Base-by-base conservation (phyloP, 2,797 vertebrate species). In the Aselliscus stoliczkanus region DNA sequence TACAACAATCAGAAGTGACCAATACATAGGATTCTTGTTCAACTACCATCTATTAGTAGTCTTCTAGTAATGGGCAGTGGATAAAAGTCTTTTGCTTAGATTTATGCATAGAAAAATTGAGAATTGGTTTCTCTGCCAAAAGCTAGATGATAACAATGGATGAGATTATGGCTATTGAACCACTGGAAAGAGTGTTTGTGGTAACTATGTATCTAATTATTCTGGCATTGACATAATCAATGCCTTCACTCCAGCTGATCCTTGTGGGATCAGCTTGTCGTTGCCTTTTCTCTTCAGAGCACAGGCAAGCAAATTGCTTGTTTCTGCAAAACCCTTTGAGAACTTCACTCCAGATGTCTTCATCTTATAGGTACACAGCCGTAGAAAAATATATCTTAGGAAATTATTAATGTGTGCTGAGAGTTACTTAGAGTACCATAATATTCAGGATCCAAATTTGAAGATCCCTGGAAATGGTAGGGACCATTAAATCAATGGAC, bases 221-320 rank as follows among this genome's bases (percentile, higher is more conserved):
- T 89, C 90, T 89, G 87, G 39, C 69, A 42, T 84, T 64, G 86
- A 88, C n/a, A 60, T 79, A 91, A 96, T 96, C 90, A 93, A 37
- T 94, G 92, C 70, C 90, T 93, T 94, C 77, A 4, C 31, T 70
- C n/a, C 37, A n/a, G 56, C 50, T 94, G 75, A 93, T 95, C 82
- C 42, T 77, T 77, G 73, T 84, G 70, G 75, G 62, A 93, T 96
- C 75, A 93, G 73, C 37, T 90, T 80, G 47, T 87, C 52, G 64
- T 76, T 96, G 93, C 58, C 82, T 91, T 96, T 96, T 96, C 42
- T 80, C 67, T 95, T 75, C 54, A 65, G 94, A 94, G 64, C 56
- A n/a, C 64, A 50, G 70, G 70, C 52, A 50, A 60, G 62, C 44
- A 93, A 72, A 69, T 39, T 23, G 80, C 42, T 90, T 81, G 85